Conservation (phyloP, 2,888 invertebrate species). For the Amphipoea oculea region DNA sequence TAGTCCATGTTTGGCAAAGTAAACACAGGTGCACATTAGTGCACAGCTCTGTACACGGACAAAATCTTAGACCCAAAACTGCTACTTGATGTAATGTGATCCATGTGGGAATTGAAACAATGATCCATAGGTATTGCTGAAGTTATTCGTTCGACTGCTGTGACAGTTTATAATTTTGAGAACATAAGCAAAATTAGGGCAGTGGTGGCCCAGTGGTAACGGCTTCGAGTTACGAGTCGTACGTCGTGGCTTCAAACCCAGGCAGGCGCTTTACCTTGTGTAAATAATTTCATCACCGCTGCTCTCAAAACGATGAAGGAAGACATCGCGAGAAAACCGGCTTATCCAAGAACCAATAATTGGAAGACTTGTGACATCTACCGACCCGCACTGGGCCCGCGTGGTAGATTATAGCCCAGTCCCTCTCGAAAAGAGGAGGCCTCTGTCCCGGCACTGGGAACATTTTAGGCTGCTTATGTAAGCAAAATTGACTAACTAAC, state of each 20-base stretch:
- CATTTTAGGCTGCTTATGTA: background rate
- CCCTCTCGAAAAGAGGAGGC: background rate
- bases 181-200: background rate
- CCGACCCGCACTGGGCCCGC: background rate
- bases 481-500: background rate
- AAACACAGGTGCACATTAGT: background rate
- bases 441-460: background rate
- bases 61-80: background rate
- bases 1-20: too few species aligned
- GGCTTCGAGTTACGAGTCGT: too few species aligned
- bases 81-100: background rate
- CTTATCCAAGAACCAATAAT: background rate
- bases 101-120: conserved; percentile 4
- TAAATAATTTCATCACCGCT: background rate
- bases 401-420: background rate
- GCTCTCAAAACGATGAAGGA: background rate
- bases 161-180: background rate
- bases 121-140: background rate
- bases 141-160: background rate
- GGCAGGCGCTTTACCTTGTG: too few species aligned
- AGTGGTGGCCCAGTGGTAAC: too few species aligned
- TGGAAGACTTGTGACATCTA: background rate
- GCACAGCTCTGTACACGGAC: too few species aligned
- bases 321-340: background rate
- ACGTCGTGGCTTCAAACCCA: too few species aligned